Evolutionary conservation across 2,797 vertebrate species (phyloP), one percentile per base, ranked within the genome.

Genomic region (Sebastes diaconus): DNA sequence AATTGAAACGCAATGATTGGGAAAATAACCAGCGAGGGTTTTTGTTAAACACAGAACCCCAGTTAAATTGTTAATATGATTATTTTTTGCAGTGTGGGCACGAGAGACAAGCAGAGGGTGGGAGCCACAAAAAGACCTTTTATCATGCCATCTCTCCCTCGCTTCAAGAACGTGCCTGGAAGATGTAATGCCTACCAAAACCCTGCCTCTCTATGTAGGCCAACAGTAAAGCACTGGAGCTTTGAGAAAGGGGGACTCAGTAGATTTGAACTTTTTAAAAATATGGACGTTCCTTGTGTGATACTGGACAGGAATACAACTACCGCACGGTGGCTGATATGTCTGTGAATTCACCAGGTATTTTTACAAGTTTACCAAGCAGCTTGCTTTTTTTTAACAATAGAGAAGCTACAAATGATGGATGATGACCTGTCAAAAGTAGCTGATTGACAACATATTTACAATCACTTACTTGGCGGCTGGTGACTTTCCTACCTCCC

Each of bases 71-170:
- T 72, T 84, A 72, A 79, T 80, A 59, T 78, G 68, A 90, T 84
- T 85, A 30, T 72, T 68, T 54, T 83, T 85, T 79, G 20, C 67
- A 80, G 69, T 74, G 75, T 81, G 52, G 78, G 74, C 75, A 78
- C 5, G 12, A 77, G 64, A 83, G 68, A 59, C 66, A 70, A 85
- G 81, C 68, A 64, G 77, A 85, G 77, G 61, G 61, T 77, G 67
- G 66, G 79, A 85, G 82, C 73, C 74, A 84, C 83, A 85, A 80
- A 89, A 85, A 86, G 46, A 87, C 68, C 74, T 84, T 91, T 90
- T 85, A 87, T 91, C 88, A 87, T 81, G 67, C 73, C 80, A 77
- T 74, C 77, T 76, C 46, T 39, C 34, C 39, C 34, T 85, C 64
- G 80, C 69, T 76, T 78, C 30, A 83, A 60, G 74, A 91, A 88